These are phyloP conservation scores for Antheraea assamensis DNA, from an alignment of 2,888 invertebrate species.

Conservation along the genomic window DNA sequence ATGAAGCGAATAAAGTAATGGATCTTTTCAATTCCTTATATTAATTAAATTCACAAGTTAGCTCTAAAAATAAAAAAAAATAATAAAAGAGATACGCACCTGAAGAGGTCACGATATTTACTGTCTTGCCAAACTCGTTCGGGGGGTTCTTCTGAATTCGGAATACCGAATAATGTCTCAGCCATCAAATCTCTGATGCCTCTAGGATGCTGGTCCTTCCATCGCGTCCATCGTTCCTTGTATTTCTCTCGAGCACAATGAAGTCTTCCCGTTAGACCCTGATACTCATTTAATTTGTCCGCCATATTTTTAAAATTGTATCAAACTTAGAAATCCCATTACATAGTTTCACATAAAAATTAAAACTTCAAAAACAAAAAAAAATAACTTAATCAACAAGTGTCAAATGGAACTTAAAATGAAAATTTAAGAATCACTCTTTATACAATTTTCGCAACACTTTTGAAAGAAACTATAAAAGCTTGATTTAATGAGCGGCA, in stretches of 20 bases:
- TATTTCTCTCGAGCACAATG: constrained; percentile 86
- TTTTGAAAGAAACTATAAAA: not conserved
- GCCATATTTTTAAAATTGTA: constrained; percentile 73
- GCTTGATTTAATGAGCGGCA: constrained; percentile 10
- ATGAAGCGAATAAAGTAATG: no score
- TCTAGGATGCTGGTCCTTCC: constrained; percentile 83
- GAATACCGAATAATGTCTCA: constrained; percentile 69
- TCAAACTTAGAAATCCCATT: not conserved
- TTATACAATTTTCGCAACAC: not conserved
- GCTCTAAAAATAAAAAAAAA: not conserved
- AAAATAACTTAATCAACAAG: not conserved
- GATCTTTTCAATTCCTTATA: no score
- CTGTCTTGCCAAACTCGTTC: constrained; percentile 66
- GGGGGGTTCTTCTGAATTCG: constrained; percentile 65
- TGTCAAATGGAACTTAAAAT: not conserved
- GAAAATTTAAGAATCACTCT: not conserved
- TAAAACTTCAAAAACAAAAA: not conserved
- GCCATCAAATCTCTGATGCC: constrained; percentile 79
- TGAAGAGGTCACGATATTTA: constrained; percentile 66
- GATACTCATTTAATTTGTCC: constrained; percentile 91
- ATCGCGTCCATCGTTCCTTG: constrained; percentile 83
- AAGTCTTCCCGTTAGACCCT: constrained; percentile 87
- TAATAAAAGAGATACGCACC: constrained; percentile 43
- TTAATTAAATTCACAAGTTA: no score
- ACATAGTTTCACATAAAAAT: not conserved